Evolutionary conservation across 2,797 vertebrate species (phyloP).

Genomic region (Xenopus petersii): DNA sequence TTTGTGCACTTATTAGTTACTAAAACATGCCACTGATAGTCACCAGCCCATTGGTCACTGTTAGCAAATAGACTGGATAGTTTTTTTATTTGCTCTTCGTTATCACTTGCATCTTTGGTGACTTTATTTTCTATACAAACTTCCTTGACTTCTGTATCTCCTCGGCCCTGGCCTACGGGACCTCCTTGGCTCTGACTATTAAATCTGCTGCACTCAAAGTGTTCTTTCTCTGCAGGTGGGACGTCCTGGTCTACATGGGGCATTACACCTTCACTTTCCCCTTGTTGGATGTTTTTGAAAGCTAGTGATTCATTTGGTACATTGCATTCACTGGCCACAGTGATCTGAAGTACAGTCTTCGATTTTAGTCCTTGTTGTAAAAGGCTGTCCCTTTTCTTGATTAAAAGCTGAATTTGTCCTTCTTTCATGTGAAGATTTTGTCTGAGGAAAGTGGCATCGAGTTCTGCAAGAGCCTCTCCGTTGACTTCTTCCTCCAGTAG

Average conservation of each 20-base stretch:
- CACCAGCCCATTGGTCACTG: constrained; percentile 74
- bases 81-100: constrained; percentile 71
- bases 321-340: constrained; percentile 49
- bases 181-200: constrained; percentile 66
- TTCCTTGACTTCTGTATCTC: constrained; percentile 5
- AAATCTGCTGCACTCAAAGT: constrained; percentile 61
- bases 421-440: constrained; percentile 67
- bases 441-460: constrained; percentile 59
- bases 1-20: constrained; percentile 71
- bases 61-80: constrained; percentile 62
- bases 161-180: constrained; percentile 64
- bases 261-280: constrained; percentile 60
- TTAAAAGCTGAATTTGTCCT: constrained; percentile 70
- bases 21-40: constrained; percentile 73
- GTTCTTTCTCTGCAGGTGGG: constrained; percentile 47
- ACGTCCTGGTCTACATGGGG: constrained; percentile 65
- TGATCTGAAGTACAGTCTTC: constrained; percentile 65
- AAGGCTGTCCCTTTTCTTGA: constrained; percentile 65
- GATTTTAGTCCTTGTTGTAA: constrained; percentile 63
- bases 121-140: too few relatives aligned
- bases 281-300: too few relatives aligned
- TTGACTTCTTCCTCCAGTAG: constrained; percentile 70
- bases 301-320: too few relatives aligned
- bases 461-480: constrained; percentile 54
- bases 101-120: constrained; percentile 12